Evolutionary conservation across 2,888 invertebrate species (phyloP).

Genomic region (Heliconius ismenius): DNA sequence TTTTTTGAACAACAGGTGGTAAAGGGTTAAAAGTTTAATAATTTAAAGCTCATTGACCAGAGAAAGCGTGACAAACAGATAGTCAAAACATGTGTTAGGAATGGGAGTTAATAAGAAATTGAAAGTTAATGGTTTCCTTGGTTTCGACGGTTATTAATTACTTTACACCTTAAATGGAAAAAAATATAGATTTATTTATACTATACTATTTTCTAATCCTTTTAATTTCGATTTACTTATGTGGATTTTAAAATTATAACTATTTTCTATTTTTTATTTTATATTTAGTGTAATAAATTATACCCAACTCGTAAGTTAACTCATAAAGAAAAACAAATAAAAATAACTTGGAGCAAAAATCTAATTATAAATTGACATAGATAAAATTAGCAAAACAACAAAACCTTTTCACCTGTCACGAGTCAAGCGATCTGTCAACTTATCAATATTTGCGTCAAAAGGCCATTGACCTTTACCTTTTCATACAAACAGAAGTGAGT

Average conservation of each 20-base stretch:
- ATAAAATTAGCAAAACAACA: conserved; percentile 28
- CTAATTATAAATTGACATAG: background rate
- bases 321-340: background rate
- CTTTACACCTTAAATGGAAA: conserved; percentile 3
- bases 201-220: background rate
- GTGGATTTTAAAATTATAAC: background rate
- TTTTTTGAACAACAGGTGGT: conserved; percentile 69
- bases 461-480: conserved; percentile 47
- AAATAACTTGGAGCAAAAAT: background rate
- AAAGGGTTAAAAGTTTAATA: conserved; percentile 63
- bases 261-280: background rate
- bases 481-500: conserved; percentile 40
- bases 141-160: conserved; percentile 29
- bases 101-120: conserved; percentile 79
- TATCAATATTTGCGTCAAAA: conserved; percentile 43
- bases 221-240: background rate
- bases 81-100: conserved; percentile 76
- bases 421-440: conserved; percentile 47
- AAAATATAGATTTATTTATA: background rate
- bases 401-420: conserved; percentile 54
- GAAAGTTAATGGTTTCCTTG: conserved; percentile 65
- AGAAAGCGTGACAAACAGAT: conserved; percentile 78
- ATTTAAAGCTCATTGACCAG: conserved; percentile 61
- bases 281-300: background rate
- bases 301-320: background rate